These are phyloP conservation scores for Notechis scutatus DNA, from an alignment of 2,113 vertebrate species.

Conservation along the genomic window DNA sequence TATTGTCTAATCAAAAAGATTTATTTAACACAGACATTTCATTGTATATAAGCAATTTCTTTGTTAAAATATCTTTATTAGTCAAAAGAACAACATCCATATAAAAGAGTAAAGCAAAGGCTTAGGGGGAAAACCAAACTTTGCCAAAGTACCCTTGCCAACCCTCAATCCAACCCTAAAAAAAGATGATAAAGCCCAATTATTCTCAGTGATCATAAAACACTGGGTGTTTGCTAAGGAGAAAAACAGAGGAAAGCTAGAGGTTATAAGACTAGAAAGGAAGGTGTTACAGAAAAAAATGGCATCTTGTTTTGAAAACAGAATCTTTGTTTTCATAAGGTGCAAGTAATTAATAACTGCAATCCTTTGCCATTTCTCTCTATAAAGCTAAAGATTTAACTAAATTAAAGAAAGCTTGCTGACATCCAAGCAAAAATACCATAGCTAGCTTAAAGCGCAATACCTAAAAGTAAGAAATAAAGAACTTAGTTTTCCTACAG, in stretches of 20 bases:
- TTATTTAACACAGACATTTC: not conserved
- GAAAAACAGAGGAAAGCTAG: not conserved
- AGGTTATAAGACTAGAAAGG: not conserved
- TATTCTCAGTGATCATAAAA: not conserved
- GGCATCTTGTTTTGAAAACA: not conserved
- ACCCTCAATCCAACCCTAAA: not conserved
- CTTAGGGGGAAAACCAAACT: not conserved
- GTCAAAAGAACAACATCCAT: not conserved
- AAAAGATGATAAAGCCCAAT: not conserved
- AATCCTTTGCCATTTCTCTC: slow-evolving; percentile 35
- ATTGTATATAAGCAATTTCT: not conserved
- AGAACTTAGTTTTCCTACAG: not conserved
- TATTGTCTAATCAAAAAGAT: not conserved
- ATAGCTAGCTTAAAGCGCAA: slow-evolving; percentile 6
- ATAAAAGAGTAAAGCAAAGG: not conserved
- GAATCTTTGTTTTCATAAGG: slow-evolving; percentile 40
- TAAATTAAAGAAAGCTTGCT: slow-evolving; percentile 41
- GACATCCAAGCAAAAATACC: slow-evolving; percentile 36
- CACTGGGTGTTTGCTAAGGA: not conserved
- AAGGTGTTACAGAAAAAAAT: not conserved
- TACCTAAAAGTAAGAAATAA: slow-evolving; percentile 11
- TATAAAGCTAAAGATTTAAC: slow-evolving; percentile 42
- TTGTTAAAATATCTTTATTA: not conserved
- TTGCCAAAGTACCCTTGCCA: not conserved
- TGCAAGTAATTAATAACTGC: slow-evolving; percentile 51